These are phyloP conservation scores for Kryptopterus vitreolus DNA, from an alignment of 2,797 vertebrate genomes.

Conservation along the genomic window DNA sequence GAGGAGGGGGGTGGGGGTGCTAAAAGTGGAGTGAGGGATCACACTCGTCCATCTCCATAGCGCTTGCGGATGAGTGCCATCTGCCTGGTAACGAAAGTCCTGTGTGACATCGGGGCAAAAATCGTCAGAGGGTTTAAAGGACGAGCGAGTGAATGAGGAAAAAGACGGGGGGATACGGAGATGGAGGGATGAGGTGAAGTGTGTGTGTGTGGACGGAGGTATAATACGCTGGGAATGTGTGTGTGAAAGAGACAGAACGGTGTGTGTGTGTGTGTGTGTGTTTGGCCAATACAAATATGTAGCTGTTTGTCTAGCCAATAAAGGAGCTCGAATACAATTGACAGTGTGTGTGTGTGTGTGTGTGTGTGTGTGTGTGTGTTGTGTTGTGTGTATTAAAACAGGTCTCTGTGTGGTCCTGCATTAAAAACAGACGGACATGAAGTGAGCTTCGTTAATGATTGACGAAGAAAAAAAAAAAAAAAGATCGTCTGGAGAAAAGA, in stretches of 20 bases:
- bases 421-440: conserved; percentile 5
- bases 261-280: conserved; percentile 15
- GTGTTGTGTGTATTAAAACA: conserved; percentile 10
- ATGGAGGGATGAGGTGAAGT: not conserved
- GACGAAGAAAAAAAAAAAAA: too few relatives aligned
- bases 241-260: not conserved
- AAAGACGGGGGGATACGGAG: not conserved
- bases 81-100: conserved; percentile 53
- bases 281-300: conserved; percentile 4
- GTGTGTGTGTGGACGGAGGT: not conserved
- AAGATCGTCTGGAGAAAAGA: too few relatives aligned
- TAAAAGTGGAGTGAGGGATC: conserved; percentile 36
- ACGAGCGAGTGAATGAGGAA: conserved; percentile 28
- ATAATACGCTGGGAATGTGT: conserved; percentile 11
- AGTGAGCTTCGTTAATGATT: conserved; percentile 50
- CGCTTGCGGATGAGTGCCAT: conserved; percentile 47
- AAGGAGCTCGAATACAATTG: conserved; percentile 12
- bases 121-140: conserved; percentile 45
- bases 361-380: conserved; percentile 9
- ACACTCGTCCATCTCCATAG: conserved; percentile 44
- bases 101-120: conserved; percentile 37
- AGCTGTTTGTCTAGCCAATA: conserved; percentile 9
- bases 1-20: not conserved
- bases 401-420: not conserved
- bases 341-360: not conserved